A percentile compares a stretch with the other conserved stretches of the same genome.
These are phyloP conservation scores for Aromia moschata DNA, from an alignment of 2,888 invertebrate species.

Conservation along the genomic window DNA sequence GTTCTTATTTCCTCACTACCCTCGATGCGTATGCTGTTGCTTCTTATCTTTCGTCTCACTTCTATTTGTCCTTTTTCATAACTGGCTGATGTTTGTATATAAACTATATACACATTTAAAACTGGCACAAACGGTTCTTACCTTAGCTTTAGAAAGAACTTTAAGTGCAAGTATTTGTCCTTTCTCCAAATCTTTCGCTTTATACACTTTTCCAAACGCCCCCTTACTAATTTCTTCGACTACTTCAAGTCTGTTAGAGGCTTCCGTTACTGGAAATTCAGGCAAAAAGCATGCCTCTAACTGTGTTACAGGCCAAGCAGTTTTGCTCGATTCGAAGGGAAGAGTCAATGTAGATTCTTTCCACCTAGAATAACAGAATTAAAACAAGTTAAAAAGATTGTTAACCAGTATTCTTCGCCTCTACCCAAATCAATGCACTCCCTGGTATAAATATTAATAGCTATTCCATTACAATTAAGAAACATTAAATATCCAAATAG, in stretches of 20 bases:
- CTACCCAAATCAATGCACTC: no score
- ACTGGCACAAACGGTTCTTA: no score
- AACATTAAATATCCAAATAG: background rate
- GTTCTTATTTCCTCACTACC: no score
- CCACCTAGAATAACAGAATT: slow-evolving; percentile 66
- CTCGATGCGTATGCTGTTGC: no score
- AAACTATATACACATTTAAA: no score
- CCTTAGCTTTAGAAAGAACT: slow-evolving; percentile 82
- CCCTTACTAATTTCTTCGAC: slow-evolving; percentile 84
- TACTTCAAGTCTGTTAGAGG: slow-evolving; percentile 71
- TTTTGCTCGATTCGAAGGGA: slow-evolving; percentile 70
- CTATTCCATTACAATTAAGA: no score
- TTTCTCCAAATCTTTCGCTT: slow-evolving; percentile 74
- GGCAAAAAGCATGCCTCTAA: slow-evolving; percentile 88
- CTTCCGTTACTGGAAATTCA: slow-evolving; percentile 80
- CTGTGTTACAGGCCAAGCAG: slow-evolving; percentile 84
- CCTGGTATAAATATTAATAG: no score
- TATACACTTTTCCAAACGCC: slow-evolving; percentile 90
- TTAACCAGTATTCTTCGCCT: no score
- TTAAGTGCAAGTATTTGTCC: slow-evolving; percentile 83
- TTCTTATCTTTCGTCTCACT: no score
- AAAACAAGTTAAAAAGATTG: no score
- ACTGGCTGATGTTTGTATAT: no score
- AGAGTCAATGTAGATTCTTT: slow-evolving; percentile 72
- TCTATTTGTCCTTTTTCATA: no score